Evolutionary conservation across 2,797 vertebrate species (phyloP).

Genomic region (Ciconia nigra): DNA sequence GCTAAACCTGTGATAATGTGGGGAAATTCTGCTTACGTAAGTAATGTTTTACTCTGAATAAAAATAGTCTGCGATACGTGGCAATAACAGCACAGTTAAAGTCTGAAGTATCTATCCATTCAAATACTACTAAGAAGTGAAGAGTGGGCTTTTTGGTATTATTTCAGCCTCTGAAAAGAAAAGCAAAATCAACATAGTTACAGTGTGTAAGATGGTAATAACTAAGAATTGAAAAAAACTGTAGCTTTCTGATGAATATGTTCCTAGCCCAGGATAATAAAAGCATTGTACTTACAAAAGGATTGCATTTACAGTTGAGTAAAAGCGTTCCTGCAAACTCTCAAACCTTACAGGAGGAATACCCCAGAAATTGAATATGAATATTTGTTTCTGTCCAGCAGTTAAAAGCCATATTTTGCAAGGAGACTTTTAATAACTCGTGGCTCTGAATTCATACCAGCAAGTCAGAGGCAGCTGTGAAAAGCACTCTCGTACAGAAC

Average conservation of each 20-base stretch:
- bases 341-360: neutral
- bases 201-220: neutral
- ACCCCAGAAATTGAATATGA: neutral
- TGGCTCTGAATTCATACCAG: neutral
- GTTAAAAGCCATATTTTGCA: neutral
- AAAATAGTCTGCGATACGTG: neutral
- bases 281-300: neutral
- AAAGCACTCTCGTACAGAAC: neutral
- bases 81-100: neutral
- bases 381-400: neutral
- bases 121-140: neutral
- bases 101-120: neutral
- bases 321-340: neutral
- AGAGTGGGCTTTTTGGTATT: neutral
- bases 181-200: neutral
- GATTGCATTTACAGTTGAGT: neutral
- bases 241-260: neutral
- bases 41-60: neutral
- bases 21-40: neutral
- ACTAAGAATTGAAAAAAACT: neutral
- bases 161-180: neutral
- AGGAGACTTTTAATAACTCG: neutral
- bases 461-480: neutral
- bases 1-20: neutral
- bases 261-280: neutral